Conservation (phyloP, 2,888 invertebrate genomes). For the Himalopsyche japonica region DNA sequence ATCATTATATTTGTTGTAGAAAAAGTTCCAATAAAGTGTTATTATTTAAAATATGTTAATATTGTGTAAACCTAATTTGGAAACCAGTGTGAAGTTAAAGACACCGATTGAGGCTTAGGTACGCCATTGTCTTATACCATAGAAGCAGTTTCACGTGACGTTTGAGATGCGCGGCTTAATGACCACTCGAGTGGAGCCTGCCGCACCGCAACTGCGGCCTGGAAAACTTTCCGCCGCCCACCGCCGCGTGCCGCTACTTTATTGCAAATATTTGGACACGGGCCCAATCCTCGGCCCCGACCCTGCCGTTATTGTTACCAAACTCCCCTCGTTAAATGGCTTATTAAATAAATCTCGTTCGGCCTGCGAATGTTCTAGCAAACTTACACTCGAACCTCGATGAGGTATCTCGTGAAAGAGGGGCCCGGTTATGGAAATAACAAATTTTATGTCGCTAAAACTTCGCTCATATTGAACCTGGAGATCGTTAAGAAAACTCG, state of each 20-base stretch:
- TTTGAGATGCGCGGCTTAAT: not conserved
- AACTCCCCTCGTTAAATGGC: slow-evolving; percentile 25
- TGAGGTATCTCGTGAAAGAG: not conserved
- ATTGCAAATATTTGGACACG: slow-evolving; percentile 35
- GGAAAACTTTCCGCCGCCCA: not conserved
- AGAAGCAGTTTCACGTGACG: not conserved
- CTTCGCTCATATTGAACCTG: not conserved
- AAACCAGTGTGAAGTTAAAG: not conserved
- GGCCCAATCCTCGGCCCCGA: slow-evolving; percentile 15
- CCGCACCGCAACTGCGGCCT: not conserved
- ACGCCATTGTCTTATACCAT: not conserved
- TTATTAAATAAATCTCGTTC: slow-evolving; percentile 32
- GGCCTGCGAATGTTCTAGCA: not conserved
- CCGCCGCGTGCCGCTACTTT: slow-evolving; percentile 29
- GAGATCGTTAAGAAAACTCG: not conserved
- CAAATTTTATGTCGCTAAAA: not conserved
- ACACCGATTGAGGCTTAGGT: not conserved
- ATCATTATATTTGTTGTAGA: too few relatives aligned
- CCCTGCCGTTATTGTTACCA: slow-evolving; percentile 15
- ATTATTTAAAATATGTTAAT: too few relatives aligned
- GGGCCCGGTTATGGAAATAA: not conserved
- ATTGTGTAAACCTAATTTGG: not conserved
- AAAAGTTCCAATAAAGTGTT: too few relatives aligned
- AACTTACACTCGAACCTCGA: not conserved
- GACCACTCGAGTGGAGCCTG: not conserved